phyloP scores from a whole-genome alignment of 2,113 vertebrate species.

The Crocuta crocuta region DNA sequence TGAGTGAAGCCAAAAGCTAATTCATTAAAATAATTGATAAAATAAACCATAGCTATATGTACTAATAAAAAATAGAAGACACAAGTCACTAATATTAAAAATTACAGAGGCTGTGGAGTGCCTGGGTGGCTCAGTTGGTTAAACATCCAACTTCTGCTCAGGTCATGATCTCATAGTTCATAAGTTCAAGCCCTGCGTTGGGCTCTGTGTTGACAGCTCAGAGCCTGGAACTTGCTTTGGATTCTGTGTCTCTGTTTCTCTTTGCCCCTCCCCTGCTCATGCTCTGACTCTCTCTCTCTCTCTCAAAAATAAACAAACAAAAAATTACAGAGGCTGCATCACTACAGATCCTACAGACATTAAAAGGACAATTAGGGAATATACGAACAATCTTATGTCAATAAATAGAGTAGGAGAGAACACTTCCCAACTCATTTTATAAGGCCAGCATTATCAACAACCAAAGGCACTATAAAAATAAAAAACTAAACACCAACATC shows the following conservation, averaged over 20 bases:
- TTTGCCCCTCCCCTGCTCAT: too few relatives aligned
- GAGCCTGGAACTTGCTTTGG: too few relatives aligned
- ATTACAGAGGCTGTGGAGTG: neutral
- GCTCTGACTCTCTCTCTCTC: too few relatives aligned
- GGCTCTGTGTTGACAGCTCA: too few relatives aligned
- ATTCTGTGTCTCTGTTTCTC: too few relatives aligned
- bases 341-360: neutral
- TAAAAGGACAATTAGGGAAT: neutral
- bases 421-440: neutral
- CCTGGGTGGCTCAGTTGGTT: too few relatives aligned
- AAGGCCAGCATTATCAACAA: neutral
- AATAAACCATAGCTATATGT: neutral
- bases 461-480: neutral
- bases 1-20: neutral
- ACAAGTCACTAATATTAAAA: neutral
- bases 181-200: too few relatives aligned
- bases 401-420: neutral
- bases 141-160: too few relatives aligned
- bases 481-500: neutral
- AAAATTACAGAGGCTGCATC: neutral
- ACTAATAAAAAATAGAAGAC: neutral
- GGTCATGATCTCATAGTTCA: too few relatives aligned
- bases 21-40: neutral
- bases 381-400: neutral
- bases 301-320: neutral